Evolutionary conservation across 37 sponge, comb jelly and placozoan genomes (phyloP).

Genomic region (Oscarella lobularis): DNA sequence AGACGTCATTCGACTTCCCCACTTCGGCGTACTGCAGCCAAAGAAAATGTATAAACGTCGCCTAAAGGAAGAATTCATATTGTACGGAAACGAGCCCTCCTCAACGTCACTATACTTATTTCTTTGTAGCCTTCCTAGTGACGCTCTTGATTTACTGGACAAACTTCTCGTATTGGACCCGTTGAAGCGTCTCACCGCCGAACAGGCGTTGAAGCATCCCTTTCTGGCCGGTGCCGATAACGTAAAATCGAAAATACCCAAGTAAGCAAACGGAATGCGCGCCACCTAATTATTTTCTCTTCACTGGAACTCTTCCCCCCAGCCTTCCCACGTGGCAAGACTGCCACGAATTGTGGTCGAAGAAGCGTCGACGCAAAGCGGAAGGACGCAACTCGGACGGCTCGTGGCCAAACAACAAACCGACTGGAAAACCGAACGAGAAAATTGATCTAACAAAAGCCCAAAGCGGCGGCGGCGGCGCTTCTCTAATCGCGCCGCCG

Average conservation of each 20-base stretch:
- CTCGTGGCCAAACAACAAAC: not conserved
- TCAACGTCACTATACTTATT: not conserved
- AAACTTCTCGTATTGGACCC: slow-evolving; percentile 81
- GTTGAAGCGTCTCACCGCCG: slow-evolving; percentile 62
- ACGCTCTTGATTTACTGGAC: slow-evolving; percentile 77
- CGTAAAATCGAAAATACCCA: slow-evolving; percentile 25
- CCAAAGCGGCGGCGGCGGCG: not conserved
- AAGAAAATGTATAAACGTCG: slow-evolving; percentile 67
- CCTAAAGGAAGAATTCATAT: slow-evolving; percentile 62
- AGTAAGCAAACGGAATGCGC: slow-evolving; percentile 29
- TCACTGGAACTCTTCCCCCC: not conserved
- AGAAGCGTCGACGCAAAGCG: slow-evolving; percentile 52
- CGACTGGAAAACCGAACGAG: not conserved
- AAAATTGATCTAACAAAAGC: too few relatives aligned
- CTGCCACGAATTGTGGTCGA: slow-evolving; percentile 97
- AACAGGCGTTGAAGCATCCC: slow-evolving; percentile 64
- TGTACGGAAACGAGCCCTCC: slow-evolving; percentile 22
- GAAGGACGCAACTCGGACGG: slow-evolving; percentile 12
- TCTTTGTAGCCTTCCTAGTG: slow-evolving; percentile 57
- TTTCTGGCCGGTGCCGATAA: slow-evolving; percentile 58
- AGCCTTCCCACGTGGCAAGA: slow-evolving; percentile 83
- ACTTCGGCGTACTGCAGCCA: slow-evolving; percentile 66
- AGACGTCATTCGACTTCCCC: slow-evolving; percentile 72
- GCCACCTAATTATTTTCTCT: not conserved
- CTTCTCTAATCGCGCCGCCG: not conserved